Base-by-base conservation (phyloP, 1,140 invertebrate genomes). In the Saxidomus purpurata region DNA sequence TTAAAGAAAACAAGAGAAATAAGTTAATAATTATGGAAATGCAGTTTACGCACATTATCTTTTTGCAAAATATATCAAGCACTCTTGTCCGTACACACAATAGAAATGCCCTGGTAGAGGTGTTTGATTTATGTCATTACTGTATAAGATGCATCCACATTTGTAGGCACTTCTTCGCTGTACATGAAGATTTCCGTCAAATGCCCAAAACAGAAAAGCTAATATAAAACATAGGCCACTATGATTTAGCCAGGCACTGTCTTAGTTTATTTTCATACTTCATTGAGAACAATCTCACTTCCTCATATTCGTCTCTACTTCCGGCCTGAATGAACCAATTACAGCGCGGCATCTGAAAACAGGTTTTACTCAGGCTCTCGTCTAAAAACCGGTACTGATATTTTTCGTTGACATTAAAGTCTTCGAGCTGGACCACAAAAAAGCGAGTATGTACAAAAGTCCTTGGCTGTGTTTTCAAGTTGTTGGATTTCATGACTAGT, bases 311-410 rank as follows among this genome's bases (percentile, higher is more conserved):
- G 28, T 89, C 87, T 9, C 71, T 55, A n/a, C 25, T 89, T 17
- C 87, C 87, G 1, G 87, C 87, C 34, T 89, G 87, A 38, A 89
- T 89, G 31, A 89, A 89, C 87, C 87, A 89, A 36, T 82, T 89
- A 43, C 87, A 76, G 15, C 87, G 63, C 36, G 87, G 87, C 87
- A 89, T 76, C 52, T 89, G 87, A 59, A 76, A 84, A 43, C 87
- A 89, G 1, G 87, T 89, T 61, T 47, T 63, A 31, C 25, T 40
- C 4, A 31, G 28, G 22, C 28, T 52, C 25, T 74, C 80, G 31
- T 82, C 52, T n/a, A 89, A 36, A 43, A 89, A 89, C 0, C 87
- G 25, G 71, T 89, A 89, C 34, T 83, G 80, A 63, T 55, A 84
- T 9, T 61, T 71, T 49, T 89, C 87, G 38, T 83, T 28, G 0